Base-by-base conservation (phyloP, 2,113 vertebrate species). In the Martes martes region DNA sequence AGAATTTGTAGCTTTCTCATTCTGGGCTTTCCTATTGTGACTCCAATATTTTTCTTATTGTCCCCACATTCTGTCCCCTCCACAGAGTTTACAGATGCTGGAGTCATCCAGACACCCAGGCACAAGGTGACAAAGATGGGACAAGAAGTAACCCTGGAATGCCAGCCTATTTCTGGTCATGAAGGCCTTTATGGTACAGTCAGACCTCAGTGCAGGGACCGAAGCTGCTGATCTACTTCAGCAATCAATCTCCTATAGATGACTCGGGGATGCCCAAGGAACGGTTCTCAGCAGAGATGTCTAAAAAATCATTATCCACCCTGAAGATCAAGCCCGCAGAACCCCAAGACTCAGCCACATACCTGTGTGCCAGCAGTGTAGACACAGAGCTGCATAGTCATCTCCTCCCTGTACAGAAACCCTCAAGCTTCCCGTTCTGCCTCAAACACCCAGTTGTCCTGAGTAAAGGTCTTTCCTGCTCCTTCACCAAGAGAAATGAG, bases 181-280 rank as follows among this genome's bases (percentile, higher is more conserved):
- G 0, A 0, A 0, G 0, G 0, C 3, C 89, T 97, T 67, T 94
- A 11, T 97, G 97, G 97, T 97, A 98, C 19, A 93, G 83, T 71
- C 78, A 97, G 95, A 78, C 19, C 1, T 19, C 8, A 0, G 11
- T 0, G 0, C 19, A 4, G 47, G 87, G 65, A 2, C 28, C 26
- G 24, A 39, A 96, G 31, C 1, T 85, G 0, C 59, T 98, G 9
- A 83, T 21, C 85, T 97, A 83, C 11, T 95, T 98, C 23, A 0
- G 0, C 26, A 52, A 3, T 45, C 0, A 3, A 6, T 0, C 0
- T 36, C 0, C 1, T 9, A 0, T 67, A 0, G 73, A 89, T 0
- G 0, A 93, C 0, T 14, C 21, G 0, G 86, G 79, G 1, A 85
- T 81, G 82, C 52, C 67, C 59, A 79, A 89, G 26, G 33, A 45